phyloP scores from a whole-genome alignment of 2,797 vertebrate species.

The Lophotriccus pileatus region DNA sequence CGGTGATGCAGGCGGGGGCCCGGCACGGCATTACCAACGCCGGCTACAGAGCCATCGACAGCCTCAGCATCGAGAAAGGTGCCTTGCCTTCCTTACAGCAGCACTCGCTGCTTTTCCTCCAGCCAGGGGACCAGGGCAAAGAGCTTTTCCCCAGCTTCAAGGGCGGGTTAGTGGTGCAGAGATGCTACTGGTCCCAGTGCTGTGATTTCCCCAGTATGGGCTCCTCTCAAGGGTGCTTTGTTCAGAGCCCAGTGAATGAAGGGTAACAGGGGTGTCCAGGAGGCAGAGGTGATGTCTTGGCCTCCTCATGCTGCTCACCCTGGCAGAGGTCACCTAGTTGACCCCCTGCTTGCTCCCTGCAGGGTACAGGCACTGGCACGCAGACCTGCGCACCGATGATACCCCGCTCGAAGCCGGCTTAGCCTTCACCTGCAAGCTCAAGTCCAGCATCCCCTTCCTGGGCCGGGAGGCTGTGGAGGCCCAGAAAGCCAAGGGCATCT shows the following conservation, averaged over 20 bases:
- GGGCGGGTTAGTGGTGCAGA: background rate
- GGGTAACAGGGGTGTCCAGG: background rate
- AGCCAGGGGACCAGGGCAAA: accelerated
- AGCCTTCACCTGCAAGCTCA: conserved; percentile 94
- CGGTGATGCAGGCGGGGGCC: conserved; percentile 87
- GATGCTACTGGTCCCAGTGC: accelerated
- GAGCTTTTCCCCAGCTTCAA: background rate
- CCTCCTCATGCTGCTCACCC: background rate
- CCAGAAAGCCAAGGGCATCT: conserved; percentile 84
- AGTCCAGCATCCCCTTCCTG: conserved; percentile 83
- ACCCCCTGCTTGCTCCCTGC: background rate
- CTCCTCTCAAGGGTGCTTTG: background rate
- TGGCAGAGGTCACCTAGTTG: background rate
- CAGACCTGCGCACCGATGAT: conserved; percentile 90
- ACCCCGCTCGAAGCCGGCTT: conserved; percentile 90
- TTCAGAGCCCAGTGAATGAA: background rate
- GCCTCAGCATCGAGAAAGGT: conserved; percentile 98
- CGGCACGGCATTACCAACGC: conserved; percentile 85
- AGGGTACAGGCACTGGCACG: conserved; percentile 97
- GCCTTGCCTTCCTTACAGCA: background rate
- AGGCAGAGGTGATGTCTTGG: background rate
- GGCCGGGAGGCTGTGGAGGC: conserved; percentile 85
- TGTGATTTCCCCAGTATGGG: accelerated
- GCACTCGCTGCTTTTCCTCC: accelerated
- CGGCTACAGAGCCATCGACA: conserved; percentile 95